These are phyloP conservation scores for Willowsia nigromaculata DNA, from an alignment of 2,888 invertebrate genomes.

Conservation along the genomic window DNA sequence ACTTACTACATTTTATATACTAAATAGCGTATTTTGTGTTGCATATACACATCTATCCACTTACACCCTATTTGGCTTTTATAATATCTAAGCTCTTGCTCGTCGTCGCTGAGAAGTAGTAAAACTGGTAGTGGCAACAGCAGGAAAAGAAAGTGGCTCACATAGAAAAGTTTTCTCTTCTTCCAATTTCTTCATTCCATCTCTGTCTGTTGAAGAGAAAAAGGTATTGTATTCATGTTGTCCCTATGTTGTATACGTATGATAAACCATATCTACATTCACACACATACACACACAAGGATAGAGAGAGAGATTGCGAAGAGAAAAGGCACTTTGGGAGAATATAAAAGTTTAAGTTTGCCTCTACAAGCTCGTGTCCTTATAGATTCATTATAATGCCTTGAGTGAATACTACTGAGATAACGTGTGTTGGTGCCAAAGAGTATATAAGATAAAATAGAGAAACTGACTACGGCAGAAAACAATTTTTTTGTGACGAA, in stretches of 20 bases:
- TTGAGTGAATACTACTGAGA: background rate
- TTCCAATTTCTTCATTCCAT: conserved; percentile 66
- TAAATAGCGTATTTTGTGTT: conserved; percentile 19
- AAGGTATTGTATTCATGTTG: conserved; percentile 60
- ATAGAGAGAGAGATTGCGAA: conserved; percentile 29
- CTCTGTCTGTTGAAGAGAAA: conserved; percentile 63
- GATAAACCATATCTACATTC: background rate
- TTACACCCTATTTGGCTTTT: conserved; percentile 40
- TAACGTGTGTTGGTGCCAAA: conserved; percentile 1
- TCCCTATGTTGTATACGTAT: conserved; percentile 39
- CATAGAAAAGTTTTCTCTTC: conserved; percentile 51
- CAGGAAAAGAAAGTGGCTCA: conserved; percentile 68
- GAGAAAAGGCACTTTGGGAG: conserved; percentile 21
- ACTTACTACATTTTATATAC: conserved; percentile 1
- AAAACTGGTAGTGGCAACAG: conserved; percentile 56
- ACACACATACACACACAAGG: background rate
- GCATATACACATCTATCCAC: conserved; percentile 10
- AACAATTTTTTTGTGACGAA: too few relatives aligned
- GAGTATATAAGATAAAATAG: too few relatives aligned
- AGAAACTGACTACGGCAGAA: too few relatives aligned
- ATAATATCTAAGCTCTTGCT: conserved; percentile 21
- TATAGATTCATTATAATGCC: background rate
- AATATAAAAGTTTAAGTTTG: background rate
- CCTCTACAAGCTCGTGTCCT: background rate
- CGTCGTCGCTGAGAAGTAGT: conserved; percentile 42